Conservation (phyloP, 2,888 invertebrate species). For the Tipula lateralis region DNA sequence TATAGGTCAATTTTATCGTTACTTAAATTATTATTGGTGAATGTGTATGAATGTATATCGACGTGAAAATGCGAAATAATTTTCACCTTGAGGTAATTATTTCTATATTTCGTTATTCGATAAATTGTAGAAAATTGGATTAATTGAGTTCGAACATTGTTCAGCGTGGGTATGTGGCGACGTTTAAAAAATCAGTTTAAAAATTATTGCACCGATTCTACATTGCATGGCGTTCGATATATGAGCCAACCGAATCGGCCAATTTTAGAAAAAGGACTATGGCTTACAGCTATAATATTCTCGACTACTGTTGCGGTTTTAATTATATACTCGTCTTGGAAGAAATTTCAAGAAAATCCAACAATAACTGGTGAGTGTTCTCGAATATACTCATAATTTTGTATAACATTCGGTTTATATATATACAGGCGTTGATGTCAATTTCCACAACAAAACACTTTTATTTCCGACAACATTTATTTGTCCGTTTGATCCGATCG, state of each 20-base stretch:
- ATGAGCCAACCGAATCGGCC: not conserved
- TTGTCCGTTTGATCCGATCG: not conserved
- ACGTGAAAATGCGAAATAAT: not conserved
- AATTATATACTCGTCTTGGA: not conserved
- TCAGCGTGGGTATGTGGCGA: not conserved
- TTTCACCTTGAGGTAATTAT: not conserved
- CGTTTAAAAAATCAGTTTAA: not conserved
- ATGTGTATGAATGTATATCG: too few species aligned
- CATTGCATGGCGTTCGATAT: conserved; percentile 12
- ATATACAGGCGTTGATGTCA: not conserved
- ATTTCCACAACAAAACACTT: conserved; percentile 20
- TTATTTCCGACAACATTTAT: not conserved
- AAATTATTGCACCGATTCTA: not conserved
- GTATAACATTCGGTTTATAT: not conserved
- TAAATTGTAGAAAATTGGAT: not conserved
- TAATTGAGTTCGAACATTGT: not conserved
- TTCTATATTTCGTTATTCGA: not conserved
- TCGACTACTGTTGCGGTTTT: not conserved
- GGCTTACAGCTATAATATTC: not conserved
- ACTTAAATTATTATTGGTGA: not conserved
- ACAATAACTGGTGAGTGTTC: not conserved
- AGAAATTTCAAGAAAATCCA: not conserved
- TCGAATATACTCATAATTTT: not conserved
- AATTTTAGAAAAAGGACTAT: not conserved
- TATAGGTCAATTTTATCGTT: not conserved